Evolutionary conservation across 2,888 invertebrate species (phyloP).

Genomic region (Cantharis rustica): DNA sequence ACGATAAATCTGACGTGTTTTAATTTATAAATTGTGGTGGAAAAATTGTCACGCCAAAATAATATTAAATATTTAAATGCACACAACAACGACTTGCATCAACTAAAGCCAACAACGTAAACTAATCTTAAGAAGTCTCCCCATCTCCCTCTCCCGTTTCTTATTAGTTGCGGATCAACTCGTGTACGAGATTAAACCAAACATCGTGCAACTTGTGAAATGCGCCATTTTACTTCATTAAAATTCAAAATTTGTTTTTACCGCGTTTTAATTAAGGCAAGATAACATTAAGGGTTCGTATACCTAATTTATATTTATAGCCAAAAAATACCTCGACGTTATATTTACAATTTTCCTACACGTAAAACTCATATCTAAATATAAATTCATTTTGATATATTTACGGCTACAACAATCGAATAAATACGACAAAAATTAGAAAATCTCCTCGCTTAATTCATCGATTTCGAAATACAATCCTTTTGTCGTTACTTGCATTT

Average conservation of each 20-base stretch:
- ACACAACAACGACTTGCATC: neutral
- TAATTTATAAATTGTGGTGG: neutral
- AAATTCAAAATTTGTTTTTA: neutral
- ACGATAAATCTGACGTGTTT: neutral
- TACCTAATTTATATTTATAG: neutral
- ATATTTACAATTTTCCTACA: too few relatives aligned
- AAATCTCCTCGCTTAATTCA: neutral
- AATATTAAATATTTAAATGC: neutral
- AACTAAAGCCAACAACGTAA: neutral
- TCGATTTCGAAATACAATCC: neutral
- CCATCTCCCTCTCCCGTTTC: slow-evolving; percentile 35
- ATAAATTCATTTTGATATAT: neutral
- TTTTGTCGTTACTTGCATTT: neutral
- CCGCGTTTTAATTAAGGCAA: neutral
- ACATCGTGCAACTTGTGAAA: neutral
- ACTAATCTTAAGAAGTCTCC: slow-evolving; percentile 37
- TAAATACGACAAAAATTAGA: neutral
- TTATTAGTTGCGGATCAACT: slow-evolving; percentile 13
- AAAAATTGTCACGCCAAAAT: neutral
- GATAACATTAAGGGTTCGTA: neutral
- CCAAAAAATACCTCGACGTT: neutral
- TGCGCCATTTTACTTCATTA: neutral
- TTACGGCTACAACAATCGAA: neutral
- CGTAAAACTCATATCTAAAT: neutral
- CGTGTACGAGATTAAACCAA: neutral